These are phyloP conservation scores for Pachydiplax longipennis DNA, from an alignment of 2,888 invertebrate genomes.

Conservation along the genomic window DNA sequence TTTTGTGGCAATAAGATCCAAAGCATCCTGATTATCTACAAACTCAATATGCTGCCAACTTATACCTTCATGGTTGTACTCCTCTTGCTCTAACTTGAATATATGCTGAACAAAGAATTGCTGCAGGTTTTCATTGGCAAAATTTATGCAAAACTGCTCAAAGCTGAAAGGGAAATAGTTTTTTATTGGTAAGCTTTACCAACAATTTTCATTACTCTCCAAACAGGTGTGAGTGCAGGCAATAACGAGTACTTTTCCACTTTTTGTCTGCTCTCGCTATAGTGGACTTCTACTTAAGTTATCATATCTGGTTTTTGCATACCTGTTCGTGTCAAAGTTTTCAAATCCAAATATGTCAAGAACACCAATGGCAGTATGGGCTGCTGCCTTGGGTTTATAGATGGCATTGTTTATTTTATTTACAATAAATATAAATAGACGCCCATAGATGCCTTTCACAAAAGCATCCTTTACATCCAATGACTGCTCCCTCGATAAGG, in stretches of 20 bases:
- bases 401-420: constrained; percentile 97
- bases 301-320: constrained; percentile 26
- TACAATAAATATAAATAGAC: constrained; percentile 95
- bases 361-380: constrained; percentile 92
- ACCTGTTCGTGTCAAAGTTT: constrained; percentile 93
- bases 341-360: constrained; percentile 99
- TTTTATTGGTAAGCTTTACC: not conserved
- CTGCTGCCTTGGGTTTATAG: constrained; percentile 81
- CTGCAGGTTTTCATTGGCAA: constrained; percentile 97
- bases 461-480: constrained; percentile 98
- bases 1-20: constrained; percentile 95
- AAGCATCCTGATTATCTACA: constrained; percentile 96
- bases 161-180: constrained; percentile 67
- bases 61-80: constrained; percentile 96
- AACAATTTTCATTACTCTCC: too few relatives aligned
- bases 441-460: constrained; percentile 97
- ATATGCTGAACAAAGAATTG: constrained; percentile 99
- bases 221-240: too few relatives aligned
- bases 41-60: constrained; percentile 99
- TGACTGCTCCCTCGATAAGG: constrained; percentile 88
- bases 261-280: too few relatives aligned
- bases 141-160: constrained; percentile 99
- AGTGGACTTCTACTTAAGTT: too few relatives aligned
- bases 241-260: too few relatives aligned
- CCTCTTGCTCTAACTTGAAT: constrained; percentile 98